phyloP scores from a whole-genome alignment of 2,797 vertebrate genomes.

The Parauchenoglanis punctatus region DNA sequence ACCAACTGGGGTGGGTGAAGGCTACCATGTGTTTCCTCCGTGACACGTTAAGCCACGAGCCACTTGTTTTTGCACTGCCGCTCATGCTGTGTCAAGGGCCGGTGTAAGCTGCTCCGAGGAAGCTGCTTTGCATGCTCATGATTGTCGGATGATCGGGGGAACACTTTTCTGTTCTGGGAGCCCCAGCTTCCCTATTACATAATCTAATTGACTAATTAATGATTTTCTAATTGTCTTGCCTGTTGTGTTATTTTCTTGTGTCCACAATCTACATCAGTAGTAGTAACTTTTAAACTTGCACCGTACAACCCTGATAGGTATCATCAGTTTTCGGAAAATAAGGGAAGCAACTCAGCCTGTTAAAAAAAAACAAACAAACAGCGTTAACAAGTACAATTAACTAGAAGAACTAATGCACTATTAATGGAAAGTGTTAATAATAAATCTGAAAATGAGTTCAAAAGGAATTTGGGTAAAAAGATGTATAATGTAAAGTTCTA shows the following conservation, averaged over 20 bases:
- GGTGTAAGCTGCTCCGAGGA: neutral
- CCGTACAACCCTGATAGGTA: neutral
- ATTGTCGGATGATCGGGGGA: neutral
- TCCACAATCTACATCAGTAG: neutral
- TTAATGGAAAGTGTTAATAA: neutral
- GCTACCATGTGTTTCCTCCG: neutral
- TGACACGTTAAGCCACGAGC: neutral
- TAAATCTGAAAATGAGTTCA: neutral
- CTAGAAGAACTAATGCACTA: neutral
- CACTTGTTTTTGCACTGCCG: neutral
- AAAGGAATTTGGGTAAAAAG: neutral
- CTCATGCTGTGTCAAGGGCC: neutral
- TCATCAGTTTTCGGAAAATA: neutral
- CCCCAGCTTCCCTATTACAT: neutral
- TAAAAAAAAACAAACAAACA: neutral
- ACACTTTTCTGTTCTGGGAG: neutral
- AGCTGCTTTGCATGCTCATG: neutral
- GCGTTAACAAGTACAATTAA: neutral
- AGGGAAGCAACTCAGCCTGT: neutral
- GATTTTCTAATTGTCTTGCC: neutral
- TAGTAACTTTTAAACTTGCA: neutral
- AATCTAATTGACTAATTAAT: neutral
- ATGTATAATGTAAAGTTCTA: neutral
- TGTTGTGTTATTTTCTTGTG: neutral
- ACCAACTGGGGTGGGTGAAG: neutral